A percentile compares a stretch with the other conserved stretches of the same genome.
Evolutionary conservation across 1,140 invertebrate genomes (phyloP).

Genomic region (Himalopsyche phryganea): DNA sequence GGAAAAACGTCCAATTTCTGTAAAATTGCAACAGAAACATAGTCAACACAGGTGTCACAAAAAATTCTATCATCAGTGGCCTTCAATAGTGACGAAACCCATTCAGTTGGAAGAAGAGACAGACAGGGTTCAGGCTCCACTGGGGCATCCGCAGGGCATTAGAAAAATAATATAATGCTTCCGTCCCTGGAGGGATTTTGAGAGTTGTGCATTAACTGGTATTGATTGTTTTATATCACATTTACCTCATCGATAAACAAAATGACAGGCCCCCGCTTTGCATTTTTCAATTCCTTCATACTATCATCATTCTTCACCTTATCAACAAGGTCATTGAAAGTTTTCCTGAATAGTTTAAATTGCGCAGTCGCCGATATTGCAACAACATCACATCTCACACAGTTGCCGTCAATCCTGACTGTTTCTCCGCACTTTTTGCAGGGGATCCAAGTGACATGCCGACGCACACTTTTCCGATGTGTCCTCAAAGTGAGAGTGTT

Average conservation of each 20-base stretch:
- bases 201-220: too few species aligned
- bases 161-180: conserved; percentile 4
- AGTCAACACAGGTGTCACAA: neutral
- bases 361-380: conserved; percentile 47
- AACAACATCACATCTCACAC: conserved; percentile 50
- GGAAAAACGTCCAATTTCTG: conserved; percentile 70
- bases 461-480: neutral
- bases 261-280: conserved; percentile 57
- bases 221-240: too few species aligned
- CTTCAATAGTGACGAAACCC: conserved; percentile 1
- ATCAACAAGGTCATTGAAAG: conserved; percentile 45
- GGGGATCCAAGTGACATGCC: conserved; percentile 28
- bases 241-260: conserved; percentile 64
- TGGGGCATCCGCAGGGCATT: too few species aligned
- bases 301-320: conserved; percentile 40
- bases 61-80: neutral
- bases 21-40: conserved; percentile 37
- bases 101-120: too few species aligned
- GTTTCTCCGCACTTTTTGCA: conserved; percentile 22
- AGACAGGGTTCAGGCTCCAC: too few species aligned
- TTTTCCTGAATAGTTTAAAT: conserved; percentile 46
- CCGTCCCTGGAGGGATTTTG: neutral
- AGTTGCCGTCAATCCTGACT: conserved; percentile 42
- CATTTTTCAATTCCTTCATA: conserved; percentile 43
- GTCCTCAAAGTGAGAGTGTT: neutral